These are phyloP conservation scores for Macquaria australasica DNA, from an alignment of 2,113 vertebrate species.

Conservation along the genomic window DNA sequence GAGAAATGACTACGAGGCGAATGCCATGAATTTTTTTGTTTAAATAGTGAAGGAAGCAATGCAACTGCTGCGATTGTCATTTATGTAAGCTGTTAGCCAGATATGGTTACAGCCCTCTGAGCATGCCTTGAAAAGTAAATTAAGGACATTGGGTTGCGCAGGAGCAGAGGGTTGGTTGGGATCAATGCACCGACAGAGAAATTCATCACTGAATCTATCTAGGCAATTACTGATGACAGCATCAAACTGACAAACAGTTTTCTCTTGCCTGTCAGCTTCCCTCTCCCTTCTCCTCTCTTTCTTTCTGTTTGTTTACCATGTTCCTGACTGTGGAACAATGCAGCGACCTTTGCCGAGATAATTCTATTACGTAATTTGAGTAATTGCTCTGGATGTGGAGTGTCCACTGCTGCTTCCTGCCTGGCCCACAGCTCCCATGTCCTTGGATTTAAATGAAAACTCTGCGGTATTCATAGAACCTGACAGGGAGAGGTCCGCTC, in stretches of 20 bases:
- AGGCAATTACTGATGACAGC: conserved; percentile 56
- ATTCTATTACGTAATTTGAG: conserved; percentile 78
- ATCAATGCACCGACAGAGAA: conserved; percentile 50
- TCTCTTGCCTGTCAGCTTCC: conserved; percentile 1
- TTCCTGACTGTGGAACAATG: conserved; percentile 67
- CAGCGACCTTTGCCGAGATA: conserved; percentile 79
- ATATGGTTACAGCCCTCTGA: conserved; percentile 58
- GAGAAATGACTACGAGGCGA: conserved; percentile 25
- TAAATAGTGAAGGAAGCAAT: conserved; percentile 30
- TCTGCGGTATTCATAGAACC: conserved; percentile 48
- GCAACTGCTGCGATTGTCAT: conserved; percentile 33
- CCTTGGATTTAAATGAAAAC: conserved; percentile 74
- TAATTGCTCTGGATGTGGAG: conserved; percentile 80
- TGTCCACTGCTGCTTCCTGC: conserved; percentile 58
- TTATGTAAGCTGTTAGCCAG: conserved; percentile 56
- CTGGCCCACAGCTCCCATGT: conserved; percentile 59
- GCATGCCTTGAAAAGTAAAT: conserved; percentile 47
- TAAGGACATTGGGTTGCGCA: conserved; percentile 43
- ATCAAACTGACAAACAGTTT: conserved; percentile 39
- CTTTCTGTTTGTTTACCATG: conserved; percentile 65
- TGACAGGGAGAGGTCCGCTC: conserved; percentile 41
- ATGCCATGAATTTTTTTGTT: conserved; percentile 47
- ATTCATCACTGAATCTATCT: conserved; percentile 61
- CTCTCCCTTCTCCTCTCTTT: conserved; percentile 13
- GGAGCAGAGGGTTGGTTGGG: conserved; percentile 28